Evolutionary conservation across 1,140 invertebrate species (phyloP), one percentile per base, ranked within the genome.

Genomic region (Venustaconcha ellipsiformis): DNA sequence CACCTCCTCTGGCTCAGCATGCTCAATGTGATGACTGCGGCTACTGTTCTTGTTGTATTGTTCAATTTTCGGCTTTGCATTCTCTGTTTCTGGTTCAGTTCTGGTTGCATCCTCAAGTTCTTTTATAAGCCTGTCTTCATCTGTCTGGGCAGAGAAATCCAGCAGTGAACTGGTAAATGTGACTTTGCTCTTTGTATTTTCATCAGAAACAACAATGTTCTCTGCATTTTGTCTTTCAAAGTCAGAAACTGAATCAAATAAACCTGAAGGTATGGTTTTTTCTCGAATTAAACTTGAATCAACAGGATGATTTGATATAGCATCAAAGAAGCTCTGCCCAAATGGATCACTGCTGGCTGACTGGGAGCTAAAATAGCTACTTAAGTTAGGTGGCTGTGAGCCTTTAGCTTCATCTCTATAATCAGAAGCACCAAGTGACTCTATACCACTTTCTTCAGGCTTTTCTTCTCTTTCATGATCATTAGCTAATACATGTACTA

Each of bases 361-460:
- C 26, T 67, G 48, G 14, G 62, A 59, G 30, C 56, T 48, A 75
- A 86, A 86, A 69, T 86, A 84, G 70, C 84, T 86, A 73, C 84
- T 86, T 14, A 86, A 78, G 6, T 11, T 48, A 48, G 37, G 37
- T 48, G 37, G 37, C 37, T 48, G 37, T 48, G 37, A 48, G 37
- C 37, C 37, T 48, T 48, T 48, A 48, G 11, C 6, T 48, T 6
- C 37, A 48, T 48, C 5, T 48, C 37, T 48, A 48, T 4, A 48
- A 48, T 6, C 37, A 48, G 37, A 48, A 48, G 37, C 37, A 48
- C 37, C 11, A 48, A 8, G 37, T 48, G 37, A 48, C 37, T 48
- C 37, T 48, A 48, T 48, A 48, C 11, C 5, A 8, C 37, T 48
- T 48, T 48, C 37, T 48, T 48, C 37, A 11, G 60, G 56, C 23